Evolutionary conservation across 2,113 vertebrate species (phyloP).

Genomic region (Clarias batrachus): DNA sequence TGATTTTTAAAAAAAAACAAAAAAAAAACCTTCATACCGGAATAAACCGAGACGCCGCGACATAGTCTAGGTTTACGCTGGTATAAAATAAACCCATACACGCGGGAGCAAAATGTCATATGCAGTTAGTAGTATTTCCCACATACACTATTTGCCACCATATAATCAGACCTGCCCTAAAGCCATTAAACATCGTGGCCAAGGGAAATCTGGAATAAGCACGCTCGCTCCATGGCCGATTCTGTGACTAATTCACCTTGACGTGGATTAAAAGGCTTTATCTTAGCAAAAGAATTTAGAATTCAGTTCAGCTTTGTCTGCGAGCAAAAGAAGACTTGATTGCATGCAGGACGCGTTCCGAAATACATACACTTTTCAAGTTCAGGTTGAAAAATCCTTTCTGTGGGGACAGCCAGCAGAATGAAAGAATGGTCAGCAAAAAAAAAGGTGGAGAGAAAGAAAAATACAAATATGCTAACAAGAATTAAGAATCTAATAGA

Average conservation of each 20-base stretch:
- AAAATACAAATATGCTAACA: background rate
- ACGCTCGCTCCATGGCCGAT: background rate
- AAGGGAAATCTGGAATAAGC: background rate
- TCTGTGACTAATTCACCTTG: slow-evolving; percentile 27
- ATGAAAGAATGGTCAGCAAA: slow-evolving; percentile 45
- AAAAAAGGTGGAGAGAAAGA: slow-evolving; percentile 41
- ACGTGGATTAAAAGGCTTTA: slow-evolving; percentile 9
- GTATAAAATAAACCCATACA: background rate
- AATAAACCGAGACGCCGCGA: background rate
- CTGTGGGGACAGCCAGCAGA: slow-evolving; percentile 60
- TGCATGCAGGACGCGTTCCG: slow-evolving; percentile 33
- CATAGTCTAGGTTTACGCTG: background rate
- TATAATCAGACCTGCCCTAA: background rate
- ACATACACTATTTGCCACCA: background rate
- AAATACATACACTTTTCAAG: slow-evolving; percentile 69
- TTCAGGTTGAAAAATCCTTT: slow-evolving; percentile 71
- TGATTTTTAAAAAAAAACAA: background rate
- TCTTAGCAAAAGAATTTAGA: background rate
- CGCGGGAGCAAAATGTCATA: background rate
- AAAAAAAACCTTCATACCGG: background rate
- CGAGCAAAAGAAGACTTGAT: slow-evolving; percentile 11
- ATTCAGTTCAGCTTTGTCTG: slow-evolving; percentile 8
- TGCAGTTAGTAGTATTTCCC: slow-evolving; percentile 18
- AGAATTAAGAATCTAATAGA: background rate
- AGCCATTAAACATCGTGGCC: background rate